Evolutionary conservation across 1,140 invertebrate genomes (phyloP).

Genomic region (Thaumatotibia leucotreta): DNA sequence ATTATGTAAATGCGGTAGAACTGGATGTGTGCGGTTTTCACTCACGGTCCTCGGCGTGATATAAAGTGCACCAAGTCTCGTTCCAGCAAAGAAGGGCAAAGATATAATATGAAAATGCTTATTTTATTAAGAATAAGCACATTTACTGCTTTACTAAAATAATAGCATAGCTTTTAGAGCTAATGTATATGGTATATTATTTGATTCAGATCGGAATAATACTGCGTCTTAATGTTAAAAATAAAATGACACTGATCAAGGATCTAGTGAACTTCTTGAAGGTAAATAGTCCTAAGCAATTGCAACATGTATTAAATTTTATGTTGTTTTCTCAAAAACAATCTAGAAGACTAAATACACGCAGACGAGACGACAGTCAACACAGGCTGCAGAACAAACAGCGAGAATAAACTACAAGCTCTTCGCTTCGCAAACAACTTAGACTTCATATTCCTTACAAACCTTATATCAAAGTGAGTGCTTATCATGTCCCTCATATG

Average conservation of each 20-base stretch:
- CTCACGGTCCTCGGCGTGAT: neutral
- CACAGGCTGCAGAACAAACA: neutral
- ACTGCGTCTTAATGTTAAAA: too few relatives aligned
- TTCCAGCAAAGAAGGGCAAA: neutral
- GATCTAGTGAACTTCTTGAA: too few relatives aligned
- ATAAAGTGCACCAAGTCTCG: neutral
- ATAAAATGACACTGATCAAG: too few relatives aligned
- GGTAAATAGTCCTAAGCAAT: neutral
- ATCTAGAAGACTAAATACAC: neutral
- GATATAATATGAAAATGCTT: neutral
- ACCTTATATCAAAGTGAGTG: neutral
- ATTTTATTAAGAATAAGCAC: neutral
- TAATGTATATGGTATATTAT: too few relatives aligned
- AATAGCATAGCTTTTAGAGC: neutral
- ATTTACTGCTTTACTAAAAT: neutral
- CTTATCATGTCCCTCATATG: neutral
- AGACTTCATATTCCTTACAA: neutral
- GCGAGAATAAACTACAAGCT: neutral
- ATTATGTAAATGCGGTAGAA: slow-evolving; percentile 36
- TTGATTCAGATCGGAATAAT: too few relatives aligned
- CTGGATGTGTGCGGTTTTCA: neutral
- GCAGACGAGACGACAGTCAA: neutral
- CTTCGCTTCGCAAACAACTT: neutral
- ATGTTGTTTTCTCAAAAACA: neutral
- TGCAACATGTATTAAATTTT: neutral